Percentiles rank a stretch among this genome's conserved stretches.
phyloP scores from a whole-genome alignment of 2,797 vertebrate genomes.

The Selene dorsalis region DNA sequence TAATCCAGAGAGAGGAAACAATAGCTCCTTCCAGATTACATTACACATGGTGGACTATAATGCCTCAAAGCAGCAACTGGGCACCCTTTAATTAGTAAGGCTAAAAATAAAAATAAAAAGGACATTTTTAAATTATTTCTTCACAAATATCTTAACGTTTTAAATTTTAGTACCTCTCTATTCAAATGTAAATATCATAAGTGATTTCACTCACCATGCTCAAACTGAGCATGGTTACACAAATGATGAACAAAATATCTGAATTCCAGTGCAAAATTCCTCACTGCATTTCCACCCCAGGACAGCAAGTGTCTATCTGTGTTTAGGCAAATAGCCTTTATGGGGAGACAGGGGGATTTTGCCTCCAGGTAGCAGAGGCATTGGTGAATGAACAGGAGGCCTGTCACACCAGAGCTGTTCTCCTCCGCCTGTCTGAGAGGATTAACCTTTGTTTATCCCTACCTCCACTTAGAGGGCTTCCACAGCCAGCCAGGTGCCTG shows the following conservation, averaged over 20 bases:
- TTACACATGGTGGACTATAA: neutral
- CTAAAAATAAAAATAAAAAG: neutral
- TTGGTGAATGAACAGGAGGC: slow-evolving; percentile 73
- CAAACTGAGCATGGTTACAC: slow-evolving; percentile 9
- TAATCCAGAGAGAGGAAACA: neutral
- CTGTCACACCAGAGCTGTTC: slow-evolving; percentile 69
- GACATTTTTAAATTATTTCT: neutral
- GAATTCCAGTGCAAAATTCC: slow-evolving; percentile 43
- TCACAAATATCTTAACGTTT: neutral
- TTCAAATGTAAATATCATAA: neutral
- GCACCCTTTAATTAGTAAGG: neutral
- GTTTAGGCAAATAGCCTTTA: slow-evolving; percentile 66
- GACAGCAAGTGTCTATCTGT: slow-evolving; percentile 64
- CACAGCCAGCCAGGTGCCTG: slow-evolving; percentile 47
- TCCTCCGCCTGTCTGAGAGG: slow-evolving; percentile 79
- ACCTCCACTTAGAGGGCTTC: slow-evolving; percentile 63
- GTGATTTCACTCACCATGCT: neutral
- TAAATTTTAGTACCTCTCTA: neutral
- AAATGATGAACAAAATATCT: slow-evolving; percentile 33
- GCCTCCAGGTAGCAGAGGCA: slow-evolving; percentile 74
- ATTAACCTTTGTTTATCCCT: slow-evolving; percentile 83
- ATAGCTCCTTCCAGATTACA: slow-evolving; percentile 3
- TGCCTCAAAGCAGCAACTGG: neutral
- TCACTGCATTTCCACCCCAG: slow-evolving; percentile 49
- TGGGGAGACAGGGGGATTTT: slow-evolving; percentile 63